Conservation (phyloP, 2,113 vertebrate species). For the Haemorhous mexicanus region DNA sequence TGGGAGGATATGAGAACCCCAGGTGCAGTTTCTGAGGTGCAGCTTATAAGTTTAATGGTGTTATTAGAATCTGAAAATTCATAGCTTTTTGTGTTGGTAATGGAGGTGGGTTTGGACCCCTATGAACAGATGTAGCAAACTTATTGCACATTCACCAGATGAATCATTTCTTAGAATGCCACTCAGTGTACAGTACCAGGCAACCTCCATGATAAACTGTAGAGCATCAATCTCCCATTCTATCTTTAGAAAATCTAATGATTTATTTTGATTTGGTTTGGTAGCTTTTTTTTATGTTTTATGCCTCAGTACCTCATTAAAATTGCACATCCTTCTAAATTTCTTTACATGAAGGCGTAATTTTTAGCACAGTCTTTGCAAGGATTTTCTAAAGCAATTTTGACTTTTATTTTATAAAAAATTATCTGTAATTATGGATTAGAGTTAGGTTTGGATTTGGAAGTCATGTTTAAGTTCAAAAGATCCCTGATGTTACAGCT, state of each 20-base stretch:
- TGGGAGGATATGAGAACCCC: slow-evolving; percentile 57
- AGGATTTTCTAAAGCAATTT: not conserved
- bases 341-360: not conserved
- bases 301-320: not conserved
- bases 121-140: not conserved
- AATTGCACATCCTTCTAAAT: not conserved
- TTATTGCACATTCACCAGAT: not conserved
- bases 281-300: not conserved
- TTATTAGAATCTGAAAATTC: slow-evolving; percentile 36
- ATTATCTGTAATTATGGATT: not conserved
- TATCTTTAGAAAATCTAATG: not conserved
- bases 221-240: not conserved
- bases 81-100: not conserved
- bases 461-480: not conserved
- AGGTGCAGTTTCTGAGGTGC: slow-evolving; percentile 40
- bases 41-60: not conserved
- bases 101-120: not conserved
- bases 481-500: not conserved
- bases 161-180: not conserved
- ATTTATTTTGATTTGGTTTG: not conserved
- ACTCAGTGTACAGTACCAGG: not conserved
- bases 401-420: not conserved
- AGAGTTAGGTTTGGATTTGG: not conserved
- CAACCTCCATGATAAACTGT: not conserved
- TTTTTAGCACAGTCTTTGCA: not conserved